These are phyloP conservation scores for Neoniphon sammara DNA, from an alignment of 2,797 vertebrate species.

Conservation along the genomic window DNA sequence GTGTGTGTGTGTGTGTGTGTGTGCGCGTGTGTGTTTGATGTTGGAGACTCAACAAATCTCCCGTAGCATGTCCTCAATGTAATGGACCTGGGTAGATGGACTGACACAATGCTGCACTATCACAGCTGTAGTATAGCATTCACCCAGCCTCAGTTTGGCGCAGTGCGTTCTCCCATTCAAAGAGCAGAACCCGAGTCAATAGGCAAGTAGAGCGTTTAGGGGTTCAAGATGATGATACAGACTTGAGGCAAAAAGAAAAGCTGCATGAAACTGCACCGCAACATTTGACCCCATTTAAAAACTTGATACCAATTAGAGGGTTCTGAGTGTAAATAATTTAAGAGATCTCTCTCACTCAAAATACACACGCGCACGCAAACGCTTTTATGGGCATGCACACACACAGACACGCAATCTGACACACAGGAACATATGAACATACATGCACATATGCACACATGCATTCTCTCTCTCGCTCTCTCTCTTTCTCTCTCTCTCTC, in stretches of 20 bases:
- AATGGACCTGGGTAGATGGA: conserved; percentile 51
- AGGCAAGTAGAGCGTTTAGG: conserved; percentile 47
- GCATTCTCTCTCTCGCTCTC: background rate
- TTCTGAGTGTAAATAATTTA: conserved; percentile 87
- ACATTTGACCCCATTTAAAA: conserved; percentile 90
- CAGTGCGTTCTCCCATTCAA: conserved; percentile 16
- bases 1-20: conserved; percentile 22
- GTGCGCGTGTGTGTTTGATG: conserved; percentile 43
- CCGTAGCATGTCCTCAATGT: conserved; percentile 49
- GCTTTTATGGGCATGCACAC: conserved; percentile 30
- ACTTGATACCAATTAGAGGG: conserved; percentile 88
- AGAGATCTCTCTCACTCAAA: conserved; percentile 67
- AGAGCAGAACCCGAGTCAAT: conserved; percentile 39
- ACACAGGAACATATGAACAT: conserved; percentile 14
- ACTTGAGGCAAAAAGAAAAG: conserved; percentile 74
- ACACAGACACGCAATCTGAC: conserved; percentile 23
- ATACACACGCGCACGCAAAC: conserved; percentile 57
- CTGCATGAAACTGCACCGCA: conserved; percentile 79
- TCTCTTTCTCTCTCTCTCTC: background rate
- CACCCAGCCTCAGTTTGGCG: conserved; percentile 17
- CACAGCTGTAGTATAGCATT: conserved; percentile 16
- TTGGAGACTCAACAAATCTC: conserved; percentile 51
- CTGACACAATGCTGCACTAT: conserved; percentile 33
- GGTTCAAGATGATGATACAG: conserved; percentile 66
- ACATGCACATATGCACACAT: conserved; percentile 34